Conservation (phyloP, 1,140 invertebrate genomes). For the Leptinotarsa undecemlineata region DNA sequence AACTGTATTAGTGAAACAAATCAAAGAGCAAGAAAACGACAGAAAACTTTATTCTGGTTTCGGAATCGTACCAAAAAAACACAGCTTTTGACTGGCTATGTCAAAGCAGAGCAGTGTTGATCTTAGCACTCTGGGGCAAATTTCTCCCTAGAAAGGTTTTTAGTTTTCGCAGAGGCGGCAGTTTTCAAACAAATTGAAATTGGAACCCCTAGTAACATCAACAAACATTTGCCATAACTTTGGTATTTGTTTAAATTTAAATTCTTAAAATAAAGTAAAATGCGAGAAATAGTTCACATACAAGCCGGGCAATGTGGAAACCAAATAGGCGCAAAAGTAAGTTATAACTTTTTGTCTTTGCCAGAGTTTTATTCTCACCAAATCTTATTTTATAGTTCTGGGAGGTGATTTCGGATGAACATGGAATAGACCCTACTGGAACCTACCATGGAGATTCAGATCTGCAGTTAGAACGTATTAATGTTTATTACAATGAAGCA, state of each 20-base stretch:
- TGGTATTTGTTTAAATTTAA: constrained; percentile 45
- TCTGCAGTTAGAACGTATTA: constrained; percentile 85
- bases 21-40: background rate
- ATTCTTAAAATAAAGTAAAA: constrained; percentile 53
- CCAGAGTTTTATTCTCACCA: constrained; percentile 6
- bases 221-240: constrained; percentile 43
- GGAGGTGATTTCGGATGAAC: constrained; percentile 90
- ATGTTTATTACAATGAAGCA: constrained; percentile 92
- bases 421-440: constrained; percentile 87
- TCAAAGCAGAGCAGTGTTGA: no score
- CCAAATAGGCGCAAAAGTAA: constrained; percentile 58
- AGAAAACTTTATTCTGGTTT: background rate
- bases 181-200: constrained; percentile 38
- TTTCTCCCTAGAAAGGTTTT: no score
- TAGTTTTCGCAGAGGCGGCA: constrained; percentile 35
- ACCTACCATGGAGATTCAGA: constrained; percentile 85
- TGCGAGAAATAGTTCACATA: constrained; percentile 82
- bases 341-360: constrained; percentile 20
- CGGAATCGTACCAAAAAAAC: background rate
- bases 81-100: no score
- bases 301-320: constrained; percentile 89
- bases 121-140: background rate
- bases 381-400: constrained; percentile 67
- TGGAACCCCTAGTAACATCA: constrained; percentile 37
- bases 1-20: no score